Evolutionary conservation across 2,888 invertebrate species (phyloP).

Genomic region (Chouioia cunea): DNA sequence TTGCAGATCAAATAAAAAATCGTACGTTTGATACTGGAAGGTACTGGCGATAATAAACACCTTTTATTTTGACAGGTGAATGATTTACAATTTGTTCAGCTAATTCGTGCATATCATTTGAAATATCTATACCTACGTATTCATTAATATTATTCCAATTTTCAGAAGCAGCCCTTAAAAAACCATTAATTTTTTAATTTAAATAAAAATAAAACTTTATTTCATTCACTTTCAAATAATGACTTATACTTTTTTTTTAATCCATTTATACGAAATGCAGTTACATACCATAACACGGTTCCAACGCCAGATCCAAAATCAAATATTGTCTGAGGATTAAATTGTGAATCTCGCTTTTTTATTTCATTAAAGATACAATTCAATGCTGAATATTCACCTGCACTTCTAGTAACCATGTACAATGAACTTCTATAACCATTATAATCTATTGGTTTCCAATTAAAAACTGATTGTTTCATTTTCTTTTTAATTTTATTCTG

Average conservation of each 20-base stretch:
- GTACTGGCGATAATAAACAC: conserved; percentile 84
- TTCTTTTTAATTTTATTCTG: conserved; percentile 72
- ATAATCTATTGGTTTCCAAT: conserved; percentile 83
- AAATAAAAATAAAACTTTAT: conserved; percentile 7
- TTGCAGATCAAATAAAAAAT: conserved; percentile 44
- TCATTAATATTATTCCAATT: conserved; percentile 84
- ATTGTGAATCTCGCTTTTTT: conserved; percentile 73
- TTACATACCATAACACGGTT: conserved; percentile 80
- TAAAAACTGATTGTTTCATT: conserved; percentile 75
- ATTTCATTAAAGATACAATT: conserved; percentile 83
- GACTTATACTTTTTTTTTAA: conserved; percentile 24
- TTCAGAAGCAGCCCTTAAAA: conserved; percentile 77
- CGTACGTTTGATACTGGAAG: conserved; percentile 74
- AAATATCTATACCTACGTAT: conserved; percentile 88
- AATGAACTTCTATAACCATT: conserved; percentile 75
- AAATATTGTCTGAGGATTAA: conserved; percentile 82
- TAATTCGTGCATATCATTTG: conserved; percentile 85
- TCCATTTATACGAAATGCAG: conserved; percentile 24
- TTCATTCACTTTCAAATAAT: not conserved
- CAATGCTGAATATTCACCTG: conserved; percentile 82
- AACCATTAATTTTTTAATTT: conserved; percentile 36
- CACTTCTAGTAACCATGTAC: conserved; percentile 80
- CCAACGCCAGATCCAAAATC: conserved; percentile 95
- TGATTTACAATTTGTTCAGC: conserved; percentile 79
- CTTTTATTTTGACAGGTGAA: conserved; percentile 72